These are phyloP conservation scores for Bombus breviceps DNA, from an alignment of 1,140 invertebrate genomes.

Conservation along the genomic window DNA sequence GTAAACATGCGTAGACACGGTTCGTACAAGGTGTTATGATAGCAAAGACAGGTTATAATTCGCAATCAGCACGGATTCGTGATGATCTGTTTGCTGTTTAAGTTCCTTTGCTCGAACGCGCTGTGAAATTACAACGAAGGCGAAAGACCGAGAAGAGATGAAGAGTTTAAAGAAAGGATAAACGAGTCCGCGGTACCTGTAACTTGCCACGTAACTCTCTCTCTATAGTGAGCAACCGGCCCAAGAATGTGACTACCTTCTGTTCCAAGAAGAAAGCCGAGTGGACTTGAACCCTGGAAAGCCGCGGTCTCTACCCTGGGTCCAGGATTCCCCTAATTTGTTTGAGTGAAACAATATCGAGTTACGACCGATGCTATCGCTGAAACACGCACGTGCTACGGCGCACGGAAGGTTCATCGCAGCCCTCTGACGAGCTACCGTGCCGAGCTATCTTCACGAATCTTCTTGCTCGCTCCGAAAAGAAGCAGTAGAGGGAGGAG, in stretches of 20 bases:
- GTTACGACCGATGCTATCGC: slow-evolving; percentile 80
- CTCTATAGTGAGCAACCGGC: slow-evolving; percentile 44
- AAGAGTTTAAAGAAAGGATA: slow-evolving; percentile 43
- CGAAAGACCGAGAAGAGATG: slow-evolving; percentile 12
- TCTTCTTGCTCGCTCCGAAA: slow-evolving; percentile 64
- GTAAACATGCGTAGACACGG: slow-evolving; percentile 43
- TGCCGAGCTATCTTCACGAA: slow-evolving; percentile 77
- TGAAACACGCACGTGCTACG: slow-evolving; percentile 78
- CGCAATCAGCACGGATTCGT: slow-evolving; percentile 25
- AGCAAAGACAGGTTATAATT: slow-evolving; percentile 52
- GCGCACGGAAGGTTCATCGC: slow-evolving; percentile 75
- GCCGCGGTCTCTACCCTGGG: slow-evolving; percentile 63
- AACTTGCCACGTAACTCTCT: slow-evolving; percentile 50
- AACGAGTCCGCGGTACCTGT: slow-evolving; percentile 42
- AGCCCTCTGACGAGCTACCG: slow-evolving; percentile 75
- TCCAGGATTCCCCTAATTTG: slow-evolving; percentile 79
- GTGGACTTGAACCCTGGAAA: slow-evolving; percentile 74
- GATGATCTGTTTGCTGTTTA: background rate
- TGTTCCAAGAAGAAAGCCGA: slow-evolving; percentile 70
- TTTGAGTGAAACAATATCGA: slow-evolving; percentile 82
- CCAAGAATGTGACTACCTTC: slow-evolving; percentile 55
- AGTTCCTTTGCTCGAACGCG: background rate
- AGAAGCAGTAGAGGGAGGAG: slow-evolving; percentile 41
- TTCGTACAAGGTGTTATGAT: slow-evolving; percentile 40
- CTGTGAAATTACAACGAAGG: background rate